These are phyloP conservation scores for Ispidina picta DNA, from an alignment of 2,797 vertebrate species.

Conservation along the genomic window DNA sequence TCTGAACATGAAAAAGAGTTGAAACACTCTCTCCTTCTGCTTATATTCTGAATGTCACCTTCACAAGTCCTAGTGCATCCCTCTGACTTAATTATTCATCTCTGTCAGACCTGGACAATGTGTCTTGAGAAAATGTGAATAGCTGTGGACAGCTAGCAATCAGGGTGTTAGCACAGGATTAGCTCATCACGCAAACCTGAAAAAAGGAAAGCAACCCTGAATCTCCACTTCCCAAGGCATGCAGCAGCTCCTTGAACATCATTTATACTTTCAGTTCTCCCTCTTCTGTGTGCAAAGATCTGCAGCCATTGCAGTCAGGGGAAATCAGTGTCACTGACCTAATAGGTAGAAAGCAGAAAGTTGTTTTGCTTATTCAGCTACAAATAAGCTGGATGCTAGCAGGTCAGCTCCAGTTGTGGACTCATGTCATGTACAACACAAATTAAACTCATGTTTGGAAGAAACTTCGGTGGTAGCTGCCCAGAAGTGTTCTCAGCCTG, in stretches of 20 bases:
- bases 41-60: constrained; percentile 19
- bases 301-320: constrained; percentile 25
- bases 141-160: not conserved
- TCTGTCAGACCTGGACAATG: not conserved
- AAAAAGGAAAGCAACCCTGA: not conserved
- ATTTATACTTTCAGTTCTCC: not conserved
- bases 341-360: constrained; percentile 59
- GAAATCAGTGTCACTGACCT: constrained; percentile 61
- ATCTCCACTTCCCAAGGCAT: not conserved
- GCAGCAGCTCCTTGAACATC: not conserved
- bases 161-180: not conserved
- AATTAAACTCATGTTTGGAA: constrained; percentile 60
- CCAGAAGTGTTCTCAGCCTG: constrained; percentile 43
- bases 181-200: not conserved
- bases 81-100: constrained; percentile 32
- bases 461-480: constrained; percentile 46
- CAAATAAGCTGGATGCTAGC: not conserved
- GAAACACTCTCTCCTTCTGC: not conserved
- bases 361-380: constrained; percentile 68
- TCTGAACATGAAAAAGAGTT: constrained; percentile 4
- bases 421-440: constrained; percentile 48
- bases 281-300: not conserved
- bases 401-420: constrained; percentile 5
- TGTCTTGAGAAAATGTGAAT: constrained; percentile 28
- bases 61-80: not conserved